Conservation (phyloP, 2,888 invertebrate genomes). For the Harpalus rufipes region DNA sequence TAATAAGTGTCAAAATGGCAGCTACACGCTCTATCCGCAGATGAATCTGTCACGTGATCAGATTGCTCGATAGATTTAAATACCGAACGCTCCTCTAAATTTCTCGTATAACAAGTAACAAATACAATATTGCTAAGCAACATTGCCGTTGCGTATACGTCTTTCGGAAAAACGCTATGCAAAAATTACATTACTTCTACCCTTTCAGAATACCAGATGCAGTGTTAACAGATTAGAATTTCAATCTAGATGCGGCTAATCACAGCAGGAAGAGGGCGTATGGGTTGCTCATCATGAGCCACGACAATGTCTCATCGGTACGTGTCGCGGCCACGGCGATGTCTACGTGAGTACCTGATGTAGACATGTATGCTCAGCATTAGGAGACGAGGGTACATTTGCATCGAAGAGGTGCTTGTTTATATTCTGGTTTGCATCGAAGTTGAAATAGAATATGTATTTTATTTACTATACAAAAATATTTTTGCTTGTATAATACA, state of each 20-base stretch:
- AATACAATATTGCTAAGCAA: too few species aligned
- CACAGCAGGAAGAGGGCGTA: constrained; percentile 3
- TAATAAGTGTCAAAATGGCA: too few species aligned
- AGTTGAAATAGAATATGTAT: too few species aligned
- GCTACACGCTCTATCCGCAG: too few species aligned
- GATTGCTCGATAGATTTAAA: too few species aligned
- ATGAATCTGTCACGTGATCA: too few species aligned
- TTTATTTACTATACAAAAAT: too few species aligned
- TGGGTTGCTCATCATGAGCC: constrained; percentile 33
- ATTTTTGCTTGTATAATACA: too few species aligned
- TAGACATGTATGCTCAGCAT: constrained; percentile 35
- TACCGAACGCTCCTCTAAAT: too few species aligned
- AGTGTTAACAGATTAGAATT: constrained; percentile 32
- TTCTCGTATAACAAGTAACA: too few species aligned
- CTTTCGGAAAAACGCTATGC: too few species aligned
- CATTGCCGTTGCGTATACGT: too few species aligned
- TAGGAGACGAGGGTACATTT: not conserved
- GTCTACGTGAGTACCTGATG: constrained; percentile 20
- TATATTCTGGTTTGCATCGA: not conserved
- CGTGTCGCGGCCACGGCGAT: not conserved
- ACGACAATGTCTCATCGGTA: not conserved
- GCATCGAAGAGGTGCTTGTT: not conserved
- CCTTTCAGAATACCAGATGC: not conserved
- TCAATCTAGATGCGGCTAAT: constrained; percentile 41
- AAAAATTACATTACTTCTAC: not conserved